Percentiles rank a stretch among this genome's conserved stretches.
Conservation (phyloP, 1,140 invertebrate species). For the Megalonaias nervosa region DNA sequence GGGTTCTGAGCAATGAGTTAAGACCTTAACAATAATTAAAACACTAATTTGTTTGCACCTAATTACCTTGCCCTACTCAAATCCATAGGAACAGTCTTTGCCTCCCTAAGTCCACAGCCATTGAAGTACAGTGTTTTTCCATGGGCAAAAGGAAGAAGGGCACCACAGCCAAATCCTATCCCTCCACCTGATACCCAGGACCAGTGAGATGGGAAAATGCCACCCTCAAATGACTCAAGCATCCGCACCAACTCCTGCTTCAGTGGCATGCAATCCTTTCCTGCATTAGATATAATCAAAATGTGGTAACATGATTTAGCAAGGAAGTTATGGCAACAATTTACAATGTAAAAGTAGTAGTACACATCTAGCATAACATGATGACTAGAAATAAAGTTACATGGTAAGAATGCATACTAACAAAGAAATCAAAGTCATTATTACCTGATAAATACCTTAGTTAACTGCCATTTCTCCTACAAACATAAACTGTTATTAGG, state of each 20-base stretch:
- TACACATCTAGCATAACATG: no score
- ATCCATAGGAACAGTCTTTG: constrained; percentile 71
- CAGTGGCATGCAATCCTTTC: constrained; percentile 58
- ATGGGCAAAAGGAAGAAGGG: constrained; percentile 70
- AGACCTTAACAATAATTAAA: no score
- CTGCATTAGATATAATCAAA: constrained; percentile 44
- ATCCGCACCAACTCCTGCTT: constrained; percentile 50
- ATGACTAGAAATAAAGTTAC: no score
- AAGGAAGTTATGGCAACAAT: no score
- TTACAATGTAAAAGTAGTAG: no score
- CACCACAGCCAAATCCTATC: constrained; percentile 71
- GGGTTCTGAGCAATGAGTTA: no score
- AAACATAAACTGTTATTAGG: no score
- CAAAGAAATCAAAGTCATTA: no score
- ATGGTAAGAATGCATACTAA: no score
- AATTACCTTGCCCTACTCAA: constrained; percentile 43
- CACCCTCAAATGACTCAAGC: constrained; percentile 72
- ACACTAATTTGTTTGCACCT: not conserved
- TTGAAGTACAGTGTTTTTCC: constrained; percentile 73
- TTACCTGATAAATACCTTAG: no score
- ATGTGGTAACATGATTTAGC: no score
- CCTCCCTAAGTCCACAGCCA: constrained; percentile 71
- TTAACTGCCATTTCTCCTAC: no score
- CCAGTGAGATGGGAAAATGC: constrained; percentile 67
- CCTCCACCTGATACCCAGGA: constrained; percentile 69